phyloP scores from a whole-genome alignment of 2,888 invertebrate species.

The Tigriopus californicus region DNA sequence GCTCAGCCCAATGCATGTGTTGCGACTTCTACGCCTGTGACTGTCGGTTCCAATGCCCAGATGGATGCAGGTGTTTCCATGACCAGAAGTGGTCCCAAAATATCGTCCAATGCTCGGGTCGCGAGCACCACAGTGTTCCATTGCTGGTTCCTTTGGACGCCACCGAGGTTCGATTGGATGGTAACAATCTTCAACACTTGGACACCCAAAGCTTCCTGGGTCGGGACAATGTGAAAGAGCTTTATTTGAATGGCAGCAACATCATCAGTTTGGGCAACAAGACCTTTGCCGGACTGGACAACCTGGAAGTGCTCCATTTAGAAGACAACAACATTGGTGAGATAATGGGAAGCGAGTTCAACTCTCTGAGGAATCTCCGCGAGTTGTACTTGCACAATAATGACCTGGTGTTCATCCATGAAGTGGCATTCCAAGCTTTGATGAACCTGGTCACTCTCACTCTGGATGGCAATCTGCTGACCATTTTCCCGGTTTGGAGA shows the following conservation, averaged over 20 bases:
- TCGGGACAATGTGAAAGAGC: constrained; percentile 64
- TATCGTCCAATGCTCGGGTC: constrained; percentile 71
- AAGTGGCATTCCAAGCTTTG: constrained; percentile 60
- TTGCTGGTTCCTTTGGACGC: constrained; percentile 80
- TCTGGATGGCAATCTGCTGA: constrained; percentile 62
- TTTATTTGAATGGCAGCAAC: constrained; percentile 72
- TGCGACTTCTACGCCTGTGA: constrained; percentile 94
- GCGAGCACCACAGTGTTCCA: constrained; percentile 61
- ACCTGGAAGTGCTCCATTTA: constrained; percentile 37
- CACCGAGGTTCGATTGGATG: constrained; percentile 80
- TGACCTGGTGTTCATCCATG: constrained; percentile 58
- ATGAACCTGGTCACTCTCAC: constrained; percentile 63
- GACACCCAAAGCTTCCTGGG: constrained; percentile 78
- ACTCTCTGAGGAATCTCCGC: constrained; percentile 55
- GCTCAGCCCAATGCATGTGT: constrained; percentile 83
- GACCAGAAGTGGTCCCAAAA: constrained; percentile 84
- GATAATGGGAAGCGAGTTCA: constrained; percentile 59
- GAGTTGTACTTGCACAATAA: constrained; percentile 76
- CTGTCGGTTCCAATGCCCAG: constrained; percentile 90
- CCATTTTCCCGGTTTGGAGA: constrained; percentile 68
- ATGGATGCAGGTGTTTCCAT: constrained; percentile 82
- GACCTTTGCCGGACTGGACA: constrained; percentile 68
- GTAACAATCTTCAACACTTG: constrained; percentile 68
- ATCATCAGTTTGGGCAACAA: constrained; percentile 67
- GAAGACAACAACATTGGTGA: constrained; percentile 48